Conservation (phyloP, 2,113 vertebrate species). For the Semicossyphus pulcher region DNA sequence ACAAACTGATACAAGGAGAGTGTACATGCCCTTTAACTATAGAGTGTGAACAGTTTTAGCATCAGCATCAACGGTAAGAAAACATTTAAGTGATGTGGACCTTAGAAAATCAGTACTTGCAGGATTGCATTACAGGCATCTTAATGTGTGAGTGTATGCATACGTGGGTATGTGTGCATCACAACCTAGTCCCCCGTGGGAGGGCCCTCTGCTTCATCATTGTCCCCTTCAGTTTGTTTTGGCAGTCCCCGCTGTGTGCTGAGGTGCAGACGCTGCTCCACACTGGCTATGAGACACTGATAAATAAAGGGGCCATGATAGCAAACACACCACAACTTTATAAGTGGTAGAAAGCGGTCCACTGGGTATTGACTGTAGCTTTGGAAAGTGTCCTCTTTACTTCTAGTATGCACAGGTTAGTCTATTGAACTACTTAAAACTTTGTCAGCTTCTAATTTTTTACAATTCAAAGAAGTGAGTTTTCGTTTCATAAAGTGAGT, state of each 20-base stretch:
- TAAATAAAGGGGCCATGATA: constrained; percentile 30
- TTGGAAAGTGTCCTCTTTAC: no score
- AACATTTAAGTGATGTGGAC: no score
- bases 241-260: constrained; percentile 21
- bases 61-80: no score
- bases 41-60: no score
- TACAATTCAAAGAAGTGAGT: background rate
- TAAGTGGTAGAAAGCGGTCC: no score
- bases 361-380: constrained; percentile 11
- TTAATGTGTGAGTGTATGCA: no score
- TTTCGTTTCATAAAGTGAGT: no score
- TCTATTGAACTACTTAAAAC: background rate
- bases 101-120: no score
- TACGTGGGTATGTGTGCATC: background rate
- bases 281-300: constrained; percentile 29
- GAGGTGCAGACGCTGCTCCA: constrained; percentile 32
- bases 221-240: constrained; percentile 46
- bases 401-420: no score
- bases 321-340: constrained; percentile 1
- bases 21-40: background rate
- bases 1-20: background rate
- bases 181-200: background rate
- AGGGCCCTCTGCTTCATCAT: constrained; percentile 12
- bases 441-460: background rate
- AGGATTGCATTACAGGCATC: no score